phyloP scores from a whole-genome alignment of 2,797 vertebrate genomes.

The Epinephelus malabaricus region DNA sequence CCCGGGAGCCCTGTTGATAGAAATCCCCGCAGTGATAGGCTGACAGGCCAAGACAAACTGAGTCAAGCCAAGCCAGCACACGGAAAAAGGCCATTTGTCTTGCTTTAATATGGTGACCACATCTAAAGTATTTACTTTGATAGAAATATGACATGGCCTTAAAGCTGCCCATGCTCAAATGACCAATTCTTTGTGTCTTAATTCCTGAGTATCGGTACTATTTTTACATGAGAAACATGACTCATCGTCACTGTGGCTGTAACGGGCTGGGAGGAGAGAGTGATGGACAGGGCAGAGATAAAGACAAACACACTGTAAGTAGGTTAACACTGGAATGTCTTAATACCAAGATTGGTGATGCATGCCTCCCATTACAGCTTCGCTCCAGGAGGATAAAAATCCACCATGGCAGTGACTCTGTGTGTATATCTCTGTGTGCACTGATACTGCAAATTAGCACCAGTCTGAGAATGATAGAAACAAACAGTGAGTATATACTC shows the following conservation, averaged over 20 bases:
- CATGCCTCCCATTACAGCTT: constrained; percentile 62
- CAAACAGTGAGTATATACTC: not conserved
- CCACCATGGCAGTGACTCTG: not conserved
- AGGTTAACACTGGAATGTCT: constrained; percentile 56
- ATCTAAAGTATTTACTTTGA: not conserved
- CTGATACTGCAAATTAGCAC: not conserved
- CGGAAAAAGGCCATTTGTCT: not conserved
- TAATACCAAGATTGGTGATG: constrained; percentile 64
- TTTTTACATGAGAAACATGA: not conserved
- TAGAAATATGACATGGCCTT: not conserved
- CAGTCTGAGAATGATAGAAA: no score
- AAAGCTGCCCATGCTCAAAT: not conserved
- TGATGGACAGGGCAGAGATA: not conserved
- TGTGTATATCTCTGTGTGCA: not conserved
- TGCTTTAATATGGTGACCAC: not conserved
- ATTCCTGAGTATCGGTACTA: not conserved
- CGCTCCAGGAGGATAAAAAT: constrained; percentile 28
- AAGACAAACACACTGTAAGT: constrained; percentile 39
- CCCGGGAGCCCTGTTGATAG: no score
- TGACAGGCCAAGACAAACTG: no score
- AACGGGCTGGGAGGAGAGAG: not conserved
- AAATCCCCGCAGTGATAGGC: no score
- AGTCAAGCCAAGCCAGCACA: no score
- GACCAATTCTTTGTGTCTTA: not conserved
- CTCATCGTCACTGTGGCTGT: constrained; percentile 7